Evolutionary conservation across 37 sponge, comb jelly and placozoan species (phyloP).

Genomic region (Crambe crambe): DNA sequence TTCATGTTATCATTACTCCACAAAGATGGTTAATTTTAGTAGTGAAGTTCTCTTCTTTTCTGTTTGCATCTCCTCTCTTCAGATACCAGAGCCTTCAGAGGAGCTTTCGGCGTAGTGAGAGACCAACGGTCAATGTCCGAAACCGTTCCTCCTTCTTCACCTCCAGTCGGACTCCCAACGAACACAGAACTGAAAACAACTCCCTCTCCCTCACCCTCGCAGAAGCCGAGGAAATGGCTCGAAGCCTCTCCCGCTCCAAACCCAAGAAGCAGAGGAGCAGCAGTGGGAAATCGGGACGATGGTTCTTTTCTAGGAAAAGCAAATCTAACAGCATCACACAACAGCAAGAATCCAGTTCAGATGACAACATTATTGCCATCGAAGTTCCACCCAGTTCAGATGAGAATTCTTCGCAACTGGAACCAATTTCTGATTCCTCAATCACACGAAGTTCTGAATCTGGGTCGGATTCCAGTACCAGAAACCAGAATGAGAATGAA

Average conservation of each 20-base stretch:
- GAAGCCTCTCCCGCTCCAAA: neutral
- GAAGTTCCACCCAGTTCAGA: neutral
- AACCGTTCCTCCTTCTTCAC: neutral
- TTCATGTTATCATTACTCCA: no score
- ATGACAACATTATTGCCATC: slow-evolving; percentile 11
- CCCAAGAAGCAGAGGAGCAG: neutral
- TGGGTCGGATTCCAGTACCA: slow-evolving; percentile 15
- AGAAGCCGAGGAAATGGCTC: slow-evolving; percentile 13
- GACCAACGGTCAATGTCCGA: neutral
- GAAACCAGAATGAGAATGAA: neutral
- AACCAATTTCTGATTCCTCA: neutral
- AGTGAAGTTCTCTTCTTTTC: no score
- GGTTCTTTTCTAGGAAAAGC: slow-evolving; percentile 18
- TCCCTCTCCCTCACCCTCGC: slow-evolving; percentile 39
- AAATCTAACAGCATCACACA: neutral
- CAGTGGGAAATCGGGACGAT: slow-evolving; percentile 4
- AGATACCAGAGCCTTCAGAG: slow-evolving; percentile 58
- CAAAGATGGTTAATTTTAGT: no score
- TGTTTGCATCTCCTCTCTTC: neutral
- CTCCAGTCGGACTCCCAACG: neutral
- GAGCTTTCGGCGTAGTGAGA: slow-evolving; percentile 33
- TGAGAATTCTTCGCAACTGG: neutral
- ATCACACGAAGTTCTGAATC: neutral
- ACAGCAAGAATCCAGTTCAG: neutral
- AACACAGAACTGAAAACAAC: slow-evolving; percentile 3